These are phyloP conservation scores for Notothenia rossii DNA, from an alignment of 2,113 vertebrate genomes.

Conservation along the genomic window DNA sequence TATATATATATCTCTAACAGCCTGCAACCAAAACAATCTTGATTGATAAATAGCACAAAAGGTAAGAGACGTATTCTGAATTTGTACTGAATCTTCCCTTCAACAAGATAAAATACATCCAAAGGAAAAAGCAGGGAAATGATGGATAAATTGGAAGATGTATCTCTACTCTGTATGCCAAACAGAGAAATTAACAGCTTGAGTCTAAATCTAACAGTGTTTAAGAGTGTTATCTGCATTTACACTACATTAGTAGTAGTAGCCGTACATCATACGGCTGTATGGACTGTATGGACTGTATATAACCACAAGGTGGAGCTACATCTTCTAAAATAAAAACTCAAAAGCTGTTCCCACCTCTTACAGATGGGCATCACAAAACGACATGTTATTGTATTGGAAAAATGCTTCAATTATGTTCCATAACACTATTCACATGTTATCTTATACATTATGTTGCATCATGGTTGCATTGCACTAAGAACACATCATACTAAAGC, in stretches of 20 bases:
- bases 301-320: constrained; percentile 67
- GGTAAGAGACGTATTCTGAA: too few relatives aligned
- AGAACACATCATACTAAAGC: neutral
- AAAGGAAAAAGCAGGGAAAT: neutral
- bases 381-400: neutral
- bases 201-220: neutral
- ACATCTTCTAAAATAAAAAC: constrained; percentile 1
- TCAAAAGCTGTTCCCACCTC: neutral
- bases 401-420: neutral
- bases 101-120: neutral
- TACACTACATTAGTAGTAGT: neutral
- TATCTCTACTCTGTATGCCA: neutral
- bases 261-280: neutral
- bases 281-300: neutral
- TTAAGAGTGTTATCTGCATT: neutral
- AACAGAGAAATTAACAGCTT: neutral
- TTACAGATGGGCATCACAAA: neutral
- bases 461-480: neutral
- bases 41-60: too few relatives aligned
- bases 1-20: too few relatives aligned
- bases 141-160: neutral
- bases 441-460: neutral
- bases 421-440: neutral
- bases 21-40: too few relatives aligned
- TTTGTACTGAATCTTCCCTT: too few relatives aligned